A percentile compares a stretch with the other conserved stretches of the same genome.
These are phyloP conservation scores for Coryphaenoides rupestris DNA, from an alignment of 2,113 vertebrate species.

Conservation along the genomic window DNA sequence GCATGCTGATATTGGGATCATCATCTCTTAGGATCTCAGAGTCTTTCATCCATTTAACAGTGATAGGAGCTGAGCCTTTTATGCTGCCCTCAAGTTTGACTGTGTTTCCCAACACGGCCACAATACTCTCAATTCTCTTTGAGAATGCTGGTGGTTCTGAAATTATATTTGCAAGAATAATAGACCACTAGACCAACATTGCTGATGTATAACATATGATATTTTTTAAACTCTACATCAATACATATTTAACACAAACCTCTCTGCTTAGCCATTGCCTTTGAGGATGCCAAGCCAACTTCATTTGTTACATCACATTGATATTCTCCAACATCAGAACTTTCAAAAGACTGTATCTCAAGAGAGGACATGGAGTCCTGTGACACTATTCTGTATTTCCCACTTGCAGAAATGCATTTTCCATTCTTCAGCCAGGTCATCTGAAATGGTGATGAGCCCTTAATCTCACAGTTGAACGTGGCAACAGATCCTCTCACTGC, in stretches of 20 bases:
- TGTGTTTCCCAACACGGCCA: conserved; percentile 81
- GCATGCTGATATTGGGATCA: conserved; percentile 80
- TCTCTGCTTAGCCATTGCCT: conserved; percentile 80
- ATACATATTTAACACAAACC: conserved; percentile 76
- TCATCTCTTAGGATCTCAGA: conserved; percentile 87
- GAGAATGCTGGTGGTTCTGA: conserved; percentile 89
- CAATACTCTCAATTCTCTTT: conserved; percentile 88
- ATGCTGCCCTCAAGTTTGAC: conserved; percentile 82
- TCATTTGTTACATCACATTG: conserved; percentile 87
- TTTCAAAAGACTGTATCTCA: conserved; percentile 89
- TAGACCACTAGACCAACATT: too few species aligned
- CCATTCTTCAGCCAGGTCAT: conserved; percentile 90
- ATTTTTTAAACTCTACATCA: neutral
- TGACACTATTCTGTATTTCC: conserved; percentile 82
- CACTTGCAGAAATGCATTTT: conserved; percentile 83
- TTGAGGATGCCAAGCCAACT: conserved; percentile 83
- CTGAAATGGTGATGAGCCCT: conserved; percentile 86
- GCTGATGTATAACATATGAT: neutral
- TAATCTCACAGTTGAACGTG: conserved; percentile 83
- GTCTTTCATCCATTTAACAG: conserved; percentile 88
- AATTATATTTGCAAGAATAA: conserved; percentile 18
- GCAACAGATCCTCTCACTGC: conserved; percentile 82
- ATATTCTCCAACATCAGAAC: conserved; percentile 85
- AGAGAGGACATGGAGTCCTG: conserved; percentile 80
- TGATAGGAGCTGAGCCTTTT: conserved; percentile 89